Evolutionary conservation across 2,888 invertebrate genomes (phyloP), one percentile per base, ranked within the genome.

Genomic region (Xanthia icteritia): DNA sequence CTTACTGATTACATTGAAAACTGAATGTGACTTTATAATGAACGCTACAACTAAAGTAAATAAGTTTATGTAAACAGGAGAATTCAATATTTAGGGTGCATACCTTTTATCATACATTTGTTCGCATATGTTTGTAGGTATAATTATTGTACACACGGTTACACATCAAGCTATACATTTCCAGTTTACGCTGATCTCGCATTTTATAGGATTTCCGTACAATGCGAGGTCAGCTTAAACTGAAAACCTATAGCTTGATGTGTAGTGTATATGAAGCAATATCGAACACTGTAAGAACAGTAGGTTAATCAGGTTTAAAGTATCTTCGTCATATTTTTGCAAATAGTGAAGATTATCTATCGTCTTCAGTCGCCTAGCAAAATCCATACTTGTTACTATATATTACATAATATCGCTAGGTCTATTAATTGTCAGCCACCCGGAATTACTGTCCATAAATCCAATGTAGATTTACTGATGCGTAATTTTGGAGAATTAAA

Each of bases 1-100:
- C 42, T 56, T n/a, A 31, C 51, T 68, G 83, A 75, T 73, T 82
- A 68, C 48, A n/a, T 54, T 48, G 39, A 86, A 71, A 69, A 56
- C 11, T 23, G n/a, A 65, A 63, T 58, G 42, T 48, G 56, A 51
- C 48, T 31, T 72, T 77, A 45, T 61, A 27, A 51, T 42, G 20
- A 65, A 31, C 27, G 27, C 27, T 54, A 83, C 8, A 39, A 15
- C 8, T n/a, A 65, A 60, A 58, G 27, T 51, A 60, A 67, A 54
- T 64, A 81, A 31, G 20, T 64, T 45, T 27, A n/a, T 45, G 36
- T 84, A 71, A 75, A 82, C 67, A 5, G 39, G 5, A 27, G 17
- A 66, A 70, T 66, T 42, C 42, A 31, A 58, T 80, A 45, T 70
- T 63, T 66, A n/a, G 73, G 73, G 66, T 54, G 36, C 17, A 45